Evolutionary conservation across 2,797 vertebrate genomes (phyloP).

Genomic region (Kryptolebias ocellatus): DNA sequence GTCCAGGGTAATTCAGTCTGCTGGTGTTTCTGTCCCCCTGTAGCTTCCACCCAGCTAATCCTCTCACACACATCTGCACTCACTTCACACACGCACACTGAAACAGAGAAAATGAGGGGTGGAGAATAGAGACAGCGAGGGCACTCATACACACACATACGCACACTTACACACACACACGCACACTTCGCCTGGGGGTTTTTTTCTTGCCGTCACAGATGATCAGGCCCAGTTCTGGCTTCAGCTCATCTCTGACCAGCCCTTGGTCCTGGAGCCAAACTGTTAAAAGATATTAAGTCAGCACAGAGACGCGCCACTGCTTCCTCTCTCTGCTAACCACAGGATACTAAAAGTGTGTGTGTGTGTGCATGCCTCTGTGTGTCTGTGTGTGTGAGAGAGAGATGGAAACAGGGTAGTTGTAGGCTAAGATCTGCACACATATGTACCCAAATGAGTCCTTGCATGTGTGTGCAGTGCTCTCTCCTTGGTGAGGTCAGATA

Average conservation of each 20-base stretch:
- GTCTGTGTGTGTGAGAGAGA: conserved; percentile 16
- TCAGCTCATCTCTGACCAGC: conserved; percentile 74
- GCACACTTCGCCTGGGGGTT: conserved; percentile 66
- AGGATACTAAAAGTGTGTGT: conserved; percentile 56
- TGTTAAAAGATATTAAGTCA: conserved; percentile 84
- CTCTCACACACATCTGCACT: conserved; percentile 53
- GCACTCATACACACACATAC: conserved; percentile 29
- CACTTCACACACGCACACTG: conserved; percentile 44
- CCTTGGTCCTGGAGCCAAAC: conserved; percentile 77
- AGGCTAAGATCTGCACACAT: conserved; percentile 58
- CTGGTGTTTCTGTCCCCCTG: conserved; percentile 68
- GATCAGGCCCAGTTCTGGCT: conserved; percentile 78
- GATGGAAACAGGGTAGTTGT: conserved; percentile 49
- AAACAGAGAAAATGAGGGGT: conserved; percentile 71
- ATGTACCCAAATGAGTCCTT: conserved; percentile 68
- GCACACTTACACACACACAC: conserved; percentile 30
- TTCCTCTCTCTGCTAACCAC: conserved; percentile 73
- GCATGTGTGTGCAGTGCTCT: conserved; percentile 57
- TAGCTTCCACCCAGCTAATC: conserved; percentile 53
- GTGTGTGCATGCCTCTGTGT: conserved; percentile 14
- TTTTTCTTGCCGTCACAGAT: conserved; percentile 76
- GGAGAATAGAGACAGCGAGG: conserved; percentile 35
- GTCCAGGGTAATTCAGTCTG: conserved; percentile 68
- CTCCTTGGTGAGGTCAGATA: conserved; percentile 77
- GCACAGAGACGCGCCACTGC: conserved; percentile 75